These are phyloP conservation scores for Catharus ustulatus DNA, from an alignment of 2,797 vertebrate genomes.

Conservation along the genomic window DNA sequence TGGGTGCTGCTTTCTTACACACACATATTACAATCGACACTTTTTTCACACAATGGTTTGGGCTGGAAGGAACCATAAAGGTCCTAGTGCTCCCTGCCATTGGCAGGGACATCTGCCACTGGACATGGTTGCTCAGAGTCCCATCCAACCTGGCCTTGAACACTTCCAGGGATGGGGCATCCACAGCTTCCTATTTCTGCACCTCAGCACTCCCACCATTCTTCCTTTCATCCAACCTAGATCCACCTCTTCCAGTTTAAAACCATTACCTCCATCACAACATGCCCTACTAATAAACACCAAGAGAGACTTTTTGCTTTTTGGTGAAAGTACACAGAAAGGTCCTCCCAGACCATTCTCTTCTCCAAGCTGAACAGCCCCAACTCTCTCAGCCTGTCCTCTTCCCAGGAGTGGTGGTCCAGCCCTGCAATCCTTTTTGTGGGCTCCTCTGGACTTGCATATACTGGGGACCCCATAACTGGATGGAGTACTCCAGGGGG, in stretches of 20 bases:
- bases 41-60: not conserved
- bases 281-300: not conserved
- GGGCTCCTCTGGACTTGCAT: not conserved
- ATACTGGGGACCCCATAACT: not conserved
- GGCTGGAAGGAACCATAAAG: not conserved
- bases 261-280: not conserved
- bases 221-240: not conserved
- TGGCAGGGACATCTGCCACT: not conserved
- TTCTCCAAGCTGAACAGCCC: not conserved
- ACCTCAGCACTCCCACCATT: not conserved
- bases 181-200: not conserved
- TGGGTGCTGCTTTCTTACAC: not conserved
- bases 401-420: not conserved
- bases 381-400: not conserved
- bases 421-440: not conserved
- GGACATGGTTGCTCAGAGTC: not conserved
- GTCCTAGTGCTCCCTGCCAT: accelerated
- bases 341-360: not conserved
- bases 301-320: not conserved
- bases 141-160: not conserved
- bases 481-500: not conserved
- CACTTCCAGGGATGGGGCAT: not conserved
- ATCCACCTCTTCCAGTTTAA: not conserved
- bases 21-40: accelerated
- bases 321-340: not conserved